phyloP scores from a whole-genome alignment of 2,888 invertebrate genomes.

The Nipponacmea schrenckii region DNA sequence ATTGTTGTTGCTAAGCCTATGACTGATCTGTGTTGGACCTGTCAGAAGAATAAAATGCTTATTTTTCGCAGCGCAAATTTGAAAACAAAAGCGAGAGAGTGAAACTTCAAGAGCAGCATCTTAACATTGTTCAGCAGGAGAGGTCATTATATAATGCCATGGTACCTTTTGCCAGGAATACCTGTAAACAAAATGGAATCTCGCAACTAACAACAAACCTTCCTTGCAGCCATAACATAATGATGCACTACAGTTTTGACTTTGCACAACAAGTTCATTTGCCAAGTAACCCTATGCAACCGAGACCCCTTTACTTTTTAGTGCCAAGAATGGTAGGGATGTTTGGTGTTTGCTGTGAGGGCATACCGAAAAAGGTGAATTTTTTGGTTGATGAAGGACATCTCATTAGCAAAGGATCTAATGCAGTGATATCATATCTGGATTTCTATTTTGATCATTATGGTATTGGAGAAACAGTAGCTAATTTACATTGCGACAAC shows the following conservation, averaged over 20 bases:
- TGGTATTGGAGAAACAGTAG: constrained; percentile 21
- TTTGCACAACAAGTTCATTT: constrained; percentile 43
- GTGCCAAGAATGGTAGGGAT: constrained; percentile 40
- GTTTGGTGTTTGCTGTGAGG: constrained; percentile 39
- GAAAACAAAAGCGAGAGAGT: constrained; percentile 8
- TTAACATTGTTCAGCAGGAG: constrained; percentile 18
- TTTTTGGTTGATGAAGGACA: constrained; percentile 40
- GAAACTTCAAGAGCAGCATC: not conserved
- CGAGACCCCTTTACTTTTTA: constrained; percentile 44
- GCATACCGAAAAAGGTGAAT: constrained; percentile 22
- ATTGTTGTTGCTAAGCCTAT: constrained; percentile 22
- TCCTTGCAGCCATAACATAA: not conserved
- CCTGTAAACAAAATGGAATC: not conserved
- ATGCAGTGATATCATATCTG: constrained; percentile 22
- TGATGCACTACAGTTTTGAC: constrained; percentile 36
- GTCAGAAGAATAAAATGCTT: constrained; percentile 25
- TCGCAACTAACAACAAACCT: not conserved
- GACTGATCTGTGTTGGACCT: constrained; percentile 32
- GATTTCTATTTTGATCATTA: constrained; percentile 26
- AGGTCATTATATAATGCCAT: constrained; percentile 3
- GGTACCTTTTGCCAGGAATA: not conserved
- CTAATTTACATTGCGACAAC: constrained; percentile 8
- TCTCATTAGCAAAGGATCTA: constrained; percentile 25
- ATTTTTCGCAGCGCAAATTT: constrained; percentile 14
- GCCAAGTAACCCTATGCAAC: constrained; percentile 38